Conservation (phyloP, 2,113 vertebrate species). For the Tachycineta bicolor region DNA sequence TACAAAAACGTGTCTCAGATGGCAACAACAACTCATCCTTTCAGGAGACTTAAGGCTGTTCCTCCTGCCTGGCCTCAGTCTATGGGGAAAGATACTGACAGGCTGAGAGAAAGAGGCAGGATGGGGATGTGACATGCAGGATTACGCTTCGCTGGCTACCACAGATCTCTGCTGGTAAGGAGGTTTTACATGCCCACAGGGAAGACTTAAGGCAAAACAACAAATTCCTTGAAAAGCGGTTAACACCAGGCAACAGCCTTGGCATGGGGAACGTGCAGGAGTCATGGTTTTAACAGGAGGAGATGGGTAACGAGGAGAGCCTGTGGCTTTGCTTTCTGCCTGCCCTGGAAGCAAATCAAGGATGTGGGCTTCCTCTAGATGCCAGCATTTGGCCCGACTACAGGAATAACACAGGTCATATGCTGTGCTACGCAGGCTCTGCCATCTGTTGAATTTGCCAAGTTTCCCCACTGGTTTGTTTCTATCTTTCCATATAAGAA, state of each 20-base stretch:
- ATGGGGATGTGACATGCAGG: neutral
- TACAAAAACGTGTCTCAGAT: neutral
- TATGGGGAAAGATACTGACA: neutral
- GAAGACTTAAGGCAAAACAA: conserved; percentile 32
- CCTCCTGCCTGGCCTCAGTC: neutral
- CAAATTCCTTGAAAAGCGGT: neutral
- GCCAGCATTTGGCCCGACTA: conserved; percentile 21
- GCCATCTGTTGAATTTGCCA: neutral
- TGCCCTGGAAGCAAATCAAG: conserved; percentile 28
- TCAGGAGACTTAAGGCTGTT: neutral
- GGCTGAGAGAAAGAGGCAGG: neutral
- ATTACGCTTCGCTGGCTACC: neutral
- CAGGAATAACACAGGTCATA: conserved; percentile 25
- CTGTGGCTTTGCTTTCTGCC: conserved; percentile 23
- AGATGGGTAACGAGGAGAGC: neutral
- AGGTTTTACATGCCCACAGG: conserved; percentile 15
- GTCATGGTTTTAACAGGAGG: neutral
- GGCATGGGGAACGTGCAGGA: neutral
- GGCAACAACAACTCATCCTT: neutral
- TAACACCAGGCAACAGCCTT: conserved; percentile 12
- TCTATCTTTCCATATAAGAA: conserved; percentile 22
- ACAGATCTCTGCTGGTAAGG: neutral
- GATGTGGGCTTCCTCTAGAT: conserved; percentile 30
- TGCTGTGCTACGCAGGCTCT: neutral
- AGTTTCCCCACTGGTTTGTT: conserved; percentile 7